Conservation (phyloP, 2,797 vertebrate species). For the Sebastes hopkinsi region DNA sequence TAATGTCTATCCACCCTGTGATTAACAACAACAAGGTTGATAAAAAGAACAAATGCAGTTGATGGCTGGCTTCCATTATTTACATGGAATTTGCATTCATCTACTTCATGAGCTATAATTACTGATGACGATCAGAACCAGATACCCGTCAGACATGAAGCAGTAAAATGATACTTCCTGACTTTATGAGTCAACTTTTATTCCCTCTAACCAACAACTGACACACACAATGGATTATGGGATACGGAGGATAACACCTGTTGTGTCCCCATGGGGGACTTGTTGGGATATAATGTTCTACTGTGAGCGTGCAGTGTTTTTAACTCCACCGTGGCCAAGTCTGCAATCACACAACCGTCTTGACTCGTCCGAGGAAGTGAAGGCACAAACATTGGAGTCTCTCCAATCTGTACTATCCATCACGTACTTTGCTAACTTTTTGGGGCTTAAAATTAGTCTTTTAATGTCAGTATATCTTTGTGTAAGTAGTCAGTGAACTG, state of each 20-base stretch:
- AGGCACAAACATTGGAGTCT: not conserved
- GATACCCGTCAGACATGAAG: no score
- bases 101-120: not conserved
- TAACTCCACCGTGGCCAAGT: not conserved
- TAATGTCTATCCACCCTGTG: not conserved
- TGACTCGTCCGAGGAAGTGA: not conserved
- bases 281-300: not conserved
- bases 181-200: not conserved
- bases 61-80: not conserved
- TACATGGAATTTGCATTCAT: not conserved
- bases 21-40: not conserved
- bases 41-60: not conserved
- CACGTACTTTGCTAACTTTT: no score
- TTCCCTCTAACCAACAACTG: not conserved
- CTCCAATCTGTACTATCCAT: not conserved
- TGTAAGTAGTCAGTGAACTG: not conserved
- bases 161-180: not conserved
- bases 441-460: no score
- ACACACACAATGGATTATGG: not conserved
- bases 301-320: not conserved
- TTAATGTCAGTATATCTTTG: not conserved
- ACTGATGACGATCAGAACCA: not conserved
- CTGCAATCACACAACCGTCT: not conserved
- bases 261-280: not conserved
- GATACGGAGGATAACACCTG: not conserved